Base-by-base conservation (phyloP, 2,888 invertebrate species). In the Matsumyia berberina region DNA sequence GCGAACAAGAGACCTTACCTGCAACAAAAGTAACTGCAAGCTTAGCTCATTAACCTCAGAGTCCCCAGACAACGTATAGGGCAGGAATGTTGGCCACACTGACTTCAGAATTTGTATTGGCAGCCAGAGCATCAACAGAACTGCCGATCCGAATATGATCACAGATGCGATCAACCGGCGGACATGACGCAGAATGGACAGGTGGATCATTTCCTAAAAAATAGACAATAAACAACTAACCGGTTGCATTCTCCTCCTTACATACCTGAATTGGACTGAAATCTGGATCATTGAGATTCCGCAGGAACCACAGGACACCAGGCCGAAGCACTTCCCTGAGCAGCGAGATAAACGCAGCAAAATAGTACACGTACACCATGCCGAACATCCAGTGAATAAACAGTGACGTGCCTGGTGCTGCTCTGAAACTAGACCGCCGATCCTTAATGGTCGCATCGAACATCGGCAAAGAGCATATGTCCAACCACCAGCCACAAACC, bases 341-440 rank as follows among this genome's bases (percentile, higher is more conserved):
- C 2, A 99, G 93, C 15, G 98, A 93, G 49, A 99, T 97, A 90
- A 98, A 99, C 0, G 98, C 98, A 6, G 99, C 99, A 90, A 99
- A 99, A 92, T 99, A 99, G 92, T 99, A 99, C 11, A 99, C 98
- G 90, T 98, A 99, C 35, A 97, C 97, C 98, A 99, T 99, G 77
- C 99, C 99, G 6, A 98, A 97, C 44, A 99, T 94, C 99, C 99
- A 99, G 91, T 99, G 99, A 70, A 99, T 96, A 90, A 99, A 99
- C 94, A 99, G 97, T 0, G 98, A 97, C 0, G 99, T 98, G 88
- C 98, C 98, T 0, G 99, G 99, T 0, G 98, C 98, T 0, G 96
- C 94, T 86, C 95, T 94, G 88, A 99, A 97, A 86, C 97, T 97
- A 0, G 95, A 94, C 90, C 98, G 96, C 42, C 99, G 94, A 89